Evolutionary conservation across 2,888 invertebrate species (phyloP), one percentile per base, ranked within the genome.

Genomic region (Protonemura montana): DNA sequence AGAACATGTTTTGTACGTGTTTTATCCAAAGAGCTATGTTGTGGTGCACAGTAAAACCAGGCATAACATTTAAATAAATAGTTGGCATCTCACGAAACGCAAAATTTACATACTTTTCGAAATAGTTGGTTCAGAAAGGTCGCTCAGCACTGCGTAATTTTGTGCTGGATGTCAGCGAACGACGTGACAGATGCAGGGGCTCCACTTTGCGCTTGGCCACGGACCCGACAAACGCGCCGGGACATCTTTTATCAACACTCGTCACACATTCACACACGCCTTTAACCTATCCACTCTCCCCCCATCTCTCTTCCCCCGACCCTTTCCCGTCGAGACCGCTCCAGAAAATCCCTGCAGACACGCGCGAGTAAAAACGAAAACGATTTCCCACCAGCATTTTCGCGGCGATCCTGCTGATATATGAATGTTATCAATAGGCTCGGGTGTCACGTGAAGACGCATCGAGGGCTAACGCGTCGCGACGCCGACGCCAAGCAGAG

Each of bases 201-300:
- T 29, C 21, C 82, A 28, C 35, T 35, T 35, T 35, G 35, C 3
- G 35, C 35, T 3, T 10, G 82, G 29, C 26, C 42, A 21, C 59
- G n/a, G 16, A 59, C 82, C 16, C 21, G 59, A 21, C 59, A 59
- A 59, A 21, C 59, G 59, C 59, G 21, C 59, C 16, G 82, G 81
- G 76, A 27, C 78, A 81, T 82, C 85, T 87, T 87, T 87, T 87
- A 85, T 87, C 87, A 87, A 83, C 85, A 85, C 87, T 85, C 85
- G 87, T 87, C 87, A 87, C 87, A 85, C 27, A 77, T 78, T 76
- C 59, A 85, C 27, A 77, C 83, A 82, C 59, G 35, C 82, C 21
- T 28, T 77, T 85, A 59, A 59, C 59, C 59, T 59, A 59, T 59
- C 59, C 21, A 3, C 16, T 21, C 6, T 10, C 59, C 16, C 59